phyloP scores from a whole-genome alignment of 2,113 vertebrate species.

The Astur gentilis region DNA sequence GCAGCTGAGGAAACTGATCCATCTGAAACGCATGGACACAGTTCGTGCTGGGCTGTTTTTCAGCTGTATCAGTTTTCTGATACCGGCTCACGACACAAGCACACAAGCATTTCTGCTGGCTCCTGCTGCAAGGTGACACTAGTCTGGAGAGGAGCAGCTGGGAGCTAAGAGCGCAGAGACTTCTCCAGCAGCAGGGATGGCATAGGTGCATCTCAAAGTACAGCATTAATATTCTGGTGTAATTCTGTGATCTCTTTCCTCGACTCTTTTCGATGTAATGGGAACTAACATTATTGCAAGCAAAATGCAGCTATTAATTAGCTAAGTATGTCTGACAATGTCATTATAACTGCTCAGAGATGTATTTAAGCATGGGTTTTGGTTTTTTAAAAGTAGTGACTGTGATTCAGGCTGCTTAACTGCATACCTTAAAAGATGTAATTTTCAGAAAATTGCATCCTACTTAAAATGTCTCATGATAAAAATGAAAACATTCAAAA shows the following conservation, averaged over 20 bases:
- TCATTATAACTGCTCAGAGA: not conserved
- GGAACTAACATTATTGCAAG: not conserved
- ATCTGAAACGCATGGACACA: fast-evolving
- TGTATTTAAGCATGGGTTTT: not conserved
- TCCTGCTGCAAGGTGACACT: not conserved
- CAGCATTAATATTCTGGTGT: not conserved
- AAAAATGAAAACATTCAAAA: not conserved
- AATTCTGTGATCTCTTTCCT: not conserved
- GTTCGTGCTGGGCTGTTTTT: not conserved
- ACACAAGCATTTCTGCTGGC: not conserved
- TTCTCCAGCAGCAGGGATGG: not conserved
- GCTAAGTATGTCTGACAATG: not conserved
- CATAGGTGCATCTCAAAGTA: not conserved
- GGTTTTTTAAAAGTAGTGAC: not conserved
- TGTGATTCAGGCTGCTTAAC: not conserved
- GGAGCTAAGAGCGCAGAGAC: not conserved
- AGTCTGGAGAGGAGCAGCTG: not conserved
- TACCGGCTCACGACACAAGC: fast-evolving
- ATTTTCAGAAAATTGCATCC: not conserved
- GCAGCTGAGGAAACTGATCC: not conserved
- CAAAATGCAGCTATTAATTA: not conserved
- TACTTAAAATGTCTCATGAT: not conserved
- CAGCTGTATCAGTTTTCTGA: not conserved
- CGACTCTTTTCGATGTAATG: not conserved
- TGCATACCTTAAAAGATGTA: not conserved